Percentiles rank a stretch among this genome's conserved stretches.
Conservation (phyloP, 2,113 vertebrate species). For the Marmota monax region DNA sequence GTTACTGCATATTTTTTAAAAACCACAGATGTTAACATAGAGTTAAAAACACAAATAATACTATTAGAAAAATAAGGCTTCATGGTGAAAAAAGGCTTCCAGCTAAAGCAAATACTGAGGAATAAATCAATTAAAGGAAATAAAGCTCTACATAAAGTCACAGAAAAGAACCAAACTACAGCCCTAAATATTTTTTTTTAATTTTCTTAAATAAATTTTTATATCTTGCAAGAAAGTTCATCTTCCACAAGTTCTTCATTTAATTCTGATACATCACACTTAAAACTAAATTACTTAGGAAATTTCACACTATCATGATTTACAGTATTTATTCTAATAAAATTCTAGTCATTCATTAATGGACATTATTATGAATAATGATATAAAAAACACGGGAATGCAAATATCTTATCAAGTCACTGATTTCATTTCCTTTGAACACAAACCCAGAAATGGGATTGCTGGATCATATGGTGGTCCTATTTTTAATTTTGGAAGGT, state of each 20-base stretch:
- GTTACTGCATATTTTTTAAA: constrained; percentile 41
- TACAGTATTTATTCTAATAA: constrained; percentile 10
- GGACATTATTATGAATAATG: not conserved
- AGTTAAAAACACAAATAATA: constrained; percentile 41
- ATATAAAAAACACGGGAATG: too few relatives aligned
- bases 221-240: constrained; percentile 15
- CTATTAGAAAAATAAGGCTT: constrained; percentile 54
- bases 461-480: too few relatives aligned
- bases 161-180: not conserved
- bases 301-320: constrained; percentile 5
- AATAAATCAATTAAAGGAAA: constrained; percentile 43
- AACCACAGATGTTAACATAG: not conserved
- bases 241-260: not conserved
- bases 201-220: constrained; percentile 51
- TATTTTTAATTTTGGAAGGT: too few relatives aligned
- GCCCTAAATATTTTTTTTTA: not conserved
- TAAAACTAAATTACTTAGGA: not conserved
- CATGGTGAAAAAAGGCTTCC: constrained; percentile 54
- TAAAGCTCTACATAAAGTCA: constrained; percentile 30
- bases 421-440: too few relatives aligned
- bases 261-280: not conserved
- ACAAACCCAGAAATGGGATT: too few relatives aligned
- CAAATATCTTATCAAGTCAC: too few relatives aligned
- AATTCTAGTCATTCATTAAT: not conserved
- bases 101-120: not conserved